Evolutionary conservation across 2,888 invertebrate species (phyloP).

Genomic region (Epinotia brunnichana): DNA sequence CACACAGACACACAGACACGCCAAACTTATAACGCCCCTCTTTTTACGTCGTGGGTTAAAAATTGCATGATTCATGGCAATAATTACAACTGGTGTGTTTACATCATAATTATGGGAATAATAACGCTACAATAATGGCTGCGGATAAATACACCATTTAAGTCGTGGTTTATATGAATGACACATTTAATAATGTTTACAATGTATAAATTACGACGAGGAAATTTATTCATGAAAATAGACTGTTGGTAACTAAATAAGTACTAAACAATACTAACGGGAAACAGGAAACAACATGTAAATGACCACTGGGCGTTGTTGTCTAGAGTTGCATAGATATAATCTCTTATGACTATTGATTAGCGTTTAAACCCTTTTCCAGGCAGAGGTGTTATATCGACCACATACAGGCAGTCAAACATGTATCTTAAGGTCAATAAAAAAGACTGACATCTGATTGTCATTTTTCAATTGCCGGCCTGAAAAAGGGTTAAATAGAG

Average conservation of each 20-base stretch:
- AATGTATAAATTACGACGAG: not conserved
- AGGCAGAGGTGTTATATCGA: too few species aligned
- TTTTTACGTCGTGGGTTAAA: too few species aligned
- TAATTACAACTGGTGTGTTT: not conserved
- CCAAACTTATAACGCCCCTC: too few species aligned
- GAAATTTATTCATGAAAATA: not conserved
- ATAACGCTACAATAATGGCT: not conserved
- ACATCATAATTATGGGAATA: slow-evolving; percentile 14
- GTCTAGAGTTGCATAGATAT: too few species aligned
- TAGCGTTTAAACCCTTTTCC: too few species aligned
- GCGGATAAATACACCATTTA: not conserved
- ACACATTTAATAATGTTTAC: slow-evolving; percentile 18
- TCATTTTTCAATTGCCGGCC: too few species aligned
- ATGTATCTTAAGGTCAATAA: too few species aligned
- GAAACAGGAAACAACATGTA: slow-evolving; percentile 21
- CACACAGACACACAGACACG: too few species aligned
- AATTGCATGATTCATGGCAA: not conserved
- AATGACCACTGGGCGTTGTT: not conserved
- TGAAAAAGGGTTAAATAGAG: too few species aligned
- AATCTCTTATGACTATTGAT: too few species aligned
- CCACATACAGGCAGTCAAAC: too few species aligned
- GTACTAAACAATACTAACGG: not conserved
- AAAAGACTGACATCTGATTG: too few species aligned
- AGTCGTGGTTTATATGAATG: slow-evolving; percentile 12
- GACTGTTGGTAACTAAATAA: not conserved